Base-by-base conservation (phyloP, 2,888 invertebrate species). In the Polia nebulosa region DNA sequence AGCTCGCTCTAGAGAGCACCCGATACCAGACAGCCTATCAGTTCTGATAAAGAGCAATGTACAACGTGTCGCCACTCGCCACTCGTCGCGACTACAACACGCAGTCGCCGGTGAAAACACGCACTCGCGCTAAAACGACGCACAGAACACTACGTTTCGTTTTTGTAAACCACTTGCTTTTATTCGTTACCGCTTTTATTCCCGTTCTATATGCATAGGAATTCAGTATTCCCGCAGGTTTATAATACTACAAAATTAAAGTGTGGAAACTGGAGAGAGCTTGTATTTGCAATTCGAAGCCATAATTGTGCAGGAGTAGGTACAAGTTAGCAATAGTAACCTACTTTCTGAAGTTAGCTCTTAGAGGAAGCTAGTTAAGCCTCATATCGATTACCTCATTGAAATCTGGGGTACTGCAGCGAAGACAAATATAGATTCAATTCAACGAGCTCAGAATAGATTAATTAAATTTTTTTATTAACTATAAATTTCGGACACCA, bases 181-280 rank as follows among this genome's bases (percentile, higher is more conserved):
- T 80, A 77, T 80, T 80, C 45, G 53, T 29, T 45, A 61, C 57
- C 80, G 29, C 34, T 77, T 77, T 79, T 75, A 69, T 69, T 64
- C 51, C 39, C 61, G 64, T 69, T 75, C 69, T 77, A 75, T 77
- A 77, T 77, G 76, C 76, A 77, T 64, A 77, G 69, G 61, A 68
- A 61, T 55, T 32, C 58, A 55, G 69, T 41, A 59, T 60, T 60
- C 75, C 61, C 53, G 57, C 27, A 64, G 60, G 63, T 75, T 76
- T 64, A 75, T 64, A 79, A 77, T 75, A 80, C 69, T 68, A 45
- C 58, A 51, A 59, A 68, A 75, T 80, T 74, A 61, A 80, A 80
- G 57, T 47, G 56, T 34, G 55, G 27, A 49, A 60, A 34, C 49
- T 20, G 45, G 45, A 58, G 80, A 55, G 58, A 61, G 69, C 49